Percentiles rank a stretch among this genome's conserved stretches.
Conservation (phyloP, 2,797 vertebrate genomes). For the Huso huso region DNA sequence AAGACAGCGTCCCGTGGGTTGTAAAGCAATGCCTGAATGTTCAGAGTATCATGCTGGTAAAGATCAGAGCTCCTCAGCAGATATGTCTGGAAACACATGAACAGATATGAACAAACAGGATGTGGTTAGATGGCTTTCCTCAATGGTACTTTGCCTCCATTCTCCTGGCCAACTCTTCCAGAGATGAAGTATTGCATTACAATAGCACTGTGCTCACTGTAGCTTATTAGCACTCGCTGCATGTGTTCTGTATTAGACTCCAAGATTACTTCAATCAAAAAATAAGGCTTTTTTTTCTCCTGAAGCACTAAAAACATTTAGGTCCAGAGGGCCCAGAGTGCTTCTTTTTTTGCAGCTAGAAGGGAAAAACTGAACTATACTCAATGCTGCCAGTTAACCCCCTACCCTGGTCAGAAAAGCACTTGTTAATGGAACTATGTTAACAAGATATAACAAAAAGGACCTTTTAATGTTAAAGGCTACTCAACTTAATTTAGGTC, state of each 20-base stretch:
- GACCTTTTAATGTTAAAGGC: no score
- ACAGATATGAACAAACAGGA: not conserved
- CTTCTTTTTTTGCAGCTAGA: not conserved
- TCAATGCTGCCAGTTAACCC: no score
- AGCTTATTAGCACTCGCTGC: not conserved
- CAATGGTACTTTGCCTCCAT: not conserved
- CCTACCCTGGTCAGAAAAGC: no score
- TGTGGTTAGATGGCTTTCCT: not conserved
- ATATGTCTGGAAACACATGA: not conserved
- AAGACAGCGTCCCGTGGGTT: no score
- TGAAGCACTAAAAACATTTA: not conserved
- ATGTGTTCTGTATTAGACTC: constrained; percentile 5
- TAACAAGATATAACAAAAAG: no score
- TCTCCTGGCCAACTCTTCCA: not conserved
- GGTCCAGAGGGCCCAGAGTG: not conserved
- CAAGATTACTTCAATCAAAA: not conserved
- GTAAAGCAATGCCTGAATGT: no score
- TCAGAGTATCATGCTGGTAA: no score
- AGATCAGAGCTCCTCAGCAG: not conserved
- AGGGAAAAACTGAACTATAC: no score
- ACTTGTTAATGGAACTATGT: no score
- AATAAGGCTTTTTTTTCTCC: not conserved
- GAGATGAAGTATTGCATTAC: not conserved
- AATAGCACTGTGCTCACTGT: not conserved
- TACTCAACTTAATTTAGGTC: no score